phyloP scores from a whole-genome alignment of 2,888 invertebrate genomes.

The Trachelus stipa region DNA sequence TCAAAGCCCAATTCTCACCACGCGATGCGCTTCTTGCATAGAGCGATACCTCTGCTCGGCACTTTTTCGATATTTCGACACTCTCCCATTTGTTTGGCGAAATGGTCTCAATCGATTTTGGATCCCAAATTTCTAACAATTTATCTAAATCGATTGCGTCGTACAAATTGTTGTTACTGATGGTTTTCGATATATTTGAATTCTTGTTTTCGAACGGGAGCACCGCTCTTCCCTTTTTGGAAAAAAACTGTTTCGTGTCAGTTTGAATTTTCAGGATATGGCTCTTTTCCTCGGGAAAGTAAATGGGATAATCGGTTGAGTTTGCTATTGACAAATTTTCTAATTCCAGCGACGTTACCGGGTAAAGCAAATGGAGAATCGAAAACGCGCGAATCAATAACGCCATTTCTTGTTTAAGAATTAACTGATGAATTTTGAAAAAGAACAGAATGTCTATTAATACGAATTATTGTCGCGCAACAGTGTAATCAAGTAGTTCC shows the following conservation, averaged over 20 bases:
- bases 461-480: background rate
- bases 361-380: background rate
- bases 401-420: background rate
- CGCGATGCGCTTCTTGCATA: slow-evolving; percentile 67
- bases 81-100: slow-evolving; percentile 65
- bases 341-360: background rate
- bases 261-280: background rate
- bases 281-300: background rate
- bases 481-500: background rate
- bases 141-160: slow-evolving; percentile 26
- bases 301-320: background rate
- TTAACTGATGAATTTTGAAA: background rate
- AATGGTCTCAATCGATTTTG: slow-evolving; percentile 29
- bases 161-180: background rate
- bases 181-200: slow-evolving; percentile 7
- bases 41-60: slow-evolving; percentile 67
- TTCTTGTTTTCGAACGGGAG: background rate
- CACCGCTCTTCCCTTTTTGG: slow-evolving; percentile 2
- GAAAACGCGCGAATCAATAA: background rate
- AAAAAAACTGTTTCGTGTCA: background rate
- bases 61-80: slow-evolving; percentile 63
- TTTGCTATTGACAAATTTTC: background rate
- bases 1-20: slow-evolving; percentile 70
- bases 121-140: slow-evolving; percentile 47
- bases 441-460: background rate